Base-by-base conservation (phyloP, 2,113 vertebrate genomes). In the Pelmatolapia mariae region DNA sequence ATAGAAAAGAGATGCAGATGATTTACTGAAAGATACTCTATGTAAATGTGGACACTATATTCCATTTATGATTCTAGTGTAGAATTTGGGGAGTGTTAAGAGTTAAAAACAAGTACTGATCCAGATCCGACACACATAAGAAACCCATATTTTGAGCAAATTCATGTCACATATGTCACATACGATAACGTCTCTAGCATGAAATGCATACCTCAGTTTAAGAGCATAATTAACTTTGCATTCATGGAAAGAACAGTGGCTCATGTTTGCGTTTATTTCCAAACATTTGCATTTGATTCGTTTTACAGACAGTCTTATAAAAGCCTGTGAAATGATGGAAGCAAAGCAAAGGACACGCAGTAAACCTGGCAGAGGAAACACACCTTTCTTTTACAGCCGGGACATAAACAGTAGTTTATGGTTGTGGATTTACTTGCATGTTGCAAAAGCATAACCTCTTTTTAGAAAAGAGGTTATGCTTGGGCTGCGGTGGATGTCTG, bases 321-420 rank as follows among this genome's bases (percentile, higher is more conserved):
- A 96, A 94, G 92, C 40, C 66, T 84, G 85, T 80, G 87, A 82
- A 84, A 76, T 50, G 80, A 91, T 88, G 88, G 89, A 92, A 83
- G 54, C 83, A 88, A 76, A 84, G 43, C 81, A 92, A 90, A 90
- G 84, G 91, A 87, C 56, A 10, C 52, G 89, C 84, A 86, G 91
- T 95, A 93, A 96, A 94, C 63, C 33, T 38, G 54, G 84, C 82
- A 89, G 68, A 89, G 91, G 87, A 94, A 95, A 96, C 96, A 94
- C 96, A 95, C 96, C 96, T 96, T 92, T 47, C 80, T 94, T 96
- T 97, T 96, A 97, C 89, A 86, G 91, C 94, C 15, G 31, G 63
- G 80, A 87, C 89, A 95, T 96, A 96, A 96, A 96, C 96, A 96
- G 96, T 96, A 96, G 96, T 96, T 97, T 96, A 96, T 95, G 93